These are phyloP conservation scores for Cliona cf. orientalis DNA, from an alignment of 37 sponge, comb jelly and placozoan genomes.

Conservation along the genomic window DNA sequence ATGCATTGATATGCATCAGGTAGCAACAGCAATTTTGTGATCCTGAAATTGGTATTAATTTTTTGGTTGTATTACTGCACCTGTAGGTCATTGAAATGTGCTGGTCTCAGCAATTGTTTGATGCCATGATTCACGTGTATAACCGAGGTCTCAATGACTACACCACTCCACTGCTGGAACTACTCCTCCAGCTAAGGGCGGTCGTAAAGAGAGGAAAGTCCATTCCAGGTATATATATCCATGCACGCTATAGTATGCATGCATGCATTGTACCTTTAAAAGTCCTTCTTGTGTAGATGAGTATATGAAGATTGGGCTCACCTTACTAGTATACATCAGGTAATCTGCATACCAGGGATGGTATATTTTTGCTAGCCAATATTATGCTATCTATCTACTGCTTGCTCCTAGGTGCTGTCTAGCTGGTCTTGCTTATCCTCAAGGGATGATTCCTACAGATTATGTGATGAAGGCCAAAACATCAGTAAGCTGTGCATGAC, in stretches of 20 bases:
- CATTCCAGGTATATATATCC: conserved; percentile 38
- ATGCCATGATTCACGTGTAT: conserved; percentile 86
- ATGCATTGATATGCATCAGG: conserved; percentile 76
- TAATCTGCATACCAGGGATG: background rate
- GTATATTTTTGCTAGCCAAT: background rate
- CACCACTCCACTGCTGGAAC: conserved; percentile 78
- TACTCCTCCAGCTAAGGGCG: conserved; percentile 71
- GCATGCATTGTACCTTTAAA: background rate
- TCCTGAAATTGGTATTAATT: background rate
- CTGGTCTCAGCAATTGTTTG: conserved; percentile 77
- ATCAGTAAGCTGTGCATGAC: conserved; percentile 16
- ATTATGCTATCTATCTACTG: background rate
- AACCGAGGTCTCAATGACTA: conserved; percentile 85
- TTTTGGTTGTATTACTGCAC: background rate
- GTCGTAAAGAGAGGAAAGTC: conserved; percentile 50
- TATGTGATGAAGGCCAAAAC: conserved; percentile 40
- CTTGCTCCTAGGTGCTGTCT: conserved; percentile 62
- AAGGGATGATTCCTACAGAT: conserved; percentile 55
- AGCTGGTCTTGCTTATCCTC: conserved; percentile 81
- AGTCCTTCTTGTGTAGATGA: conserved; percentile 40
- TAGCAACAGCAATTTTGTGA: background rate
- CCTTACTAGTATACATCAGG: conserved; percentile 87
- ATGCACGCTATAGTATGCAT: background rate
- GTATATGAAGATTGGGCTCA: conserved; percentile 73
- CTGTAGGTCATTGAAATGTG: conserved; percentile 76